Evolutionary conservation across 2,113 vertebrate species (phyloP).

Genomic region (Alethe castanea): DNA sequence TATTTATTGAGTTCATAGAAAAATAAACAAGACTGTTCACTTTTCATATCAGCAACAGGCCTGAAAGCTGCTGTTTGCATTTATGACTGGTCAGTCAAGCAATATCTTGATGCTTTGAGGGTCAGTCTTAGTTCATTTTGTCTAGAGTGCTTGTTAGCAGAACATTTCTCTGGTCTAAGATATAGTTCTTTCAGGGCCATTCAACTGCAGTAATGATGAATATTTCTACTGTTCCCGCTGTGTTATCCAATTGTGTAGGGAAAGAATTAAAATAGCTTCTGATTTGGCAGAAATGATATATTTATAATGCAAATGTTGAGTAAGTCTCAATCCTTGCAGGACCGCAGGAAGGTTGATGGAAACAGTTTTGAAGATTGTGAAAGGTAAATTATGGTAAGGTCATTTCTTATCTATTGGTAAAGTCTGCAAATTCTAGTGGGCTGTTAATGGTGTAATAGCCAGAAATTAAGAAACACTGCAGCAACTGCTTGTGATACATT

Average conservation of each 20-base stretch:
- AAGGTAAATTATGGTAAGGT: not conserved
- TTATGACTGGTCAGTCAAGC: constrained; percentile 16
- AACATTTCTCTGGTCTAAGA: not conserved
- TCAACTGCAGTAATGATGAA: not conserved
- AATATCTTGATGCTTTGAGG: not conserved
- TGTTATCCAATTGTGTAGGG: constrained; percentile 7
- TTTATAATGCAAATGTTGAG: constrained; percentile 41
- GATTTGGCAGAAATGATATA: constrained; percentile 54
- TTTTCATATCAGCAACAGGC: not conserved
- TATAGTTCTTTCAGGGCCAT: not conserved
- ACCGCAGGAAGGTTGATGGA: not conserved
- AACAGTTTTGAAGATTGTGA: constrained; percentile 41
- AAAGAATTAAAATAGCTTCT: constrained; percentile 45
- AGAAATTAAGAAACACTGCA: constrained; percentile 19
- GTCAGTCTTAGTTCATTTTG: not conserved
- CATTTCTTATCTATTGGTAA: constrained; percentile 15
- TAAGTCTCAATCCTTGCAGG: not conserved
- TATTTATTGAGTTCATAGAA: constrained; percentile 54
- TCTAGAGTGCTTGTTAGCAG: constrained; percentile 22
- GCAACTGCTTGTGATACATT: constrained; percentile 32
- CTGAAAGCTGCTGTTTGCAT: not conserved
- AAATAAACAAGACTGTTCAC: constrained; percentile 52
- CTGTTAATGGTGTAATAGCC: constrained; percentile 55
- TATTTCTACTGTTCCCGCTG: not conserved
- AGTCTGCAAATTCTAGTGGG: constrained; percentile 52